Percentiles rank a stretch among this genome's conserved stretches.
Conservation (phyloP, 2,113 vertebrate genomes). For the Heteronetta atricapilla region DNA sequence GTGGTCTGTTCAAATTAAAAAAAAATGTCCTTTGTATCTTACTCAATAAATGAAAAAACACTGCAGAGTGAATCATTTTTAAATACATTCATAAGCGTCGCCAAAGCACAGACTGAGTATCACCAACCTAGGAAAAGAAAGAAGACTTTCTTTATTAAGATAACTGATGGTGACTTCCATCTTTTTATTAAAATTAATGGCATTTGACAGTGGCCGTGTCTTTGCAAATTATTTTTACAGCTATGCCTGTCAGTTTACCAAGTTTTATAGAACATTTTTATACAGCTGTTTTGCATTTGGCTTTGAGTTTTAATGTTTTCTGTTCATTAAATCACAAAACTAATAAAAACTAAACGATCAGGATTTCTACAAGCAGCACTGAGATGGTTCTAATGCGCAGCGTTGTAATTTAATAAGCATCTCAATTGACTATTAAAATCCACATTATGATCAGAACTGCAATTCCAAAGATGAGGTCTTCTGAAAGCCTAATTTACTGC, state of each 20-base stretch:
- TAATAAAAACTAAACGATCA: conserved; percentile 41
- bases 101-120: background rate
- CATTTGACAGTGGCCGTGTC: conserved; percentile 12
- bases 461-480: conserved; percentile 65
- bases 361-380: conserved; percentile 10
- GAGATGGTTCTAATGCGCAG: background rate
- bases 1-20: background rate
- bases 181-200: conserved; percentile 1
- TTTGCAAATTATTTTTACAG: conserved; percentile 30
- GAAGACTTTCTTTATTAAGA: background rate
- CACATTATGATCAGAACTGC: conserved; percentile 58
- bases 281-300: conserved; percentile 57
- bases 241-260: conserved; percentile 12
- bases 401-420: conserved; percentile 66
- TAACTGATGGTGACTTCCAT: background rate
- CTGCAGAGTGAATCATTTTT: background rate
- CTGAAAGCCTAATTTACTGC: conserved; percentile 63
- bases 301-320: conserved; percentile 60
- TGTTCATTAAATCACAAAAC: conserved; percentile 62
- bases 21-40: background rate
- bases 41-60: background rate
- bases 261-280: conserved; percentile 34
- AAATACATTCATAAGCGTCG: background rate
- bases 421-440: conserved; percentile 63
- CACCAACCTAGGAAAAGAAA: background rate